Percentiles rank a stretch among this genome's conserved stretches.
These are phyloP conservation scores for Silurus meridionalis DNA, from an alignment of 2,113 vertebrate genomes.

Conservation along the genomic window DNA sequence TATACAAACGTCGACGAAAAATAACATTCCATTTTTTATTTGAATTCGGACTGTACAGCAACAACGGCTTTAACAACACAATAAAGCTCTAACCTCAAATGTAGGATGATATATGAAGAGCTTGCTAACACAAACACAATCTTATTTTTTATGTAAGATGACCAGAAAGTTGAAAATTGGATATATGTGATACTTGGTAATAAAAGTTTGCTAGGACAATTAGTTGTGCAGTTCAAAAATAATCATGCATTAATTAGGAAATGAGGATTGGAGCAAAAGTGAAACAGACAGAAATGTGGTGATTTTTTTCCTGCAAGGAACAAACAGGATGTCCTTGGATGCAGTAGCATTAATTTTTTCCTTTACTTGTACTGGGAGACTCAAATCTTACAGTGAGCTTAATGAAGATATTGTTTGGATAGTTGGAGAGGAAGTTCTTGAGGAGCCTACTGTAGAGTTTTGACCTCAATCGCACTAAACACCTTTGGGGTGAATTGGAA, in stretches of 20 bases:
- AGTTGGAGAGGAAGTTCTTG: too few species aligned
- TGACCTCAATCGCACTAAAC: too few species aligned
- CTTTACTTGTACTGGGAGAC: too few species aligned
- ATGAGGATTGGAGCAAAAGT: background rate
- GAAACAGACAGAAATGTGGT: background rate
- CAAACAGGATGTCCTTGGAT: background rate
- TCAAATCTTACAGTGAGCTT: too few species aligned
- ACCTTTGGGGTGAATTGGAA: too few species aligned
- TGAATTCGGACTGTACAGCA: background rate
- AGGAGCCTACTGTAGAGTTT: too few species aligned
- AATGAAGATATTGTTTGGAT: too few species aligned
- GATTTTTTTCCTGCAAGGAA: background rate
- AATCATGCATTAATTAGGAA: background rate
- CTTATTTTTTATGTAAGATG: background rate
- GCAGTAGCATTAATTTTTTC: too few species aligned
- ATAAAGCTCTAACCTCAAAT: background rate
- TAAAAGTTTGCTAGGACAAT: background rate
- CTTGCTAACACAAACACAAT: background rate
- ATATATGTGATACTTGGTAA: background rate
- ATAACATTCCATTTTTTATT: constrained; percentile 10
- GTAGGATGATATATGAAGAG: background rate
- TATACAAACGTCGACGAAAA: constrained; percentile 18
- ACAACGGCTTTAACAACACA: background rate
- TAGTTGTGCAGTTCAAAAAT: background rate
- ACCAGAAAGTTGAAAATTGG: background rate